These are phyloP conservation scores for Passer domesticus DNA, from an alignment of 2,113 vertebrate species.

Conservation along the genomic window DNA sequence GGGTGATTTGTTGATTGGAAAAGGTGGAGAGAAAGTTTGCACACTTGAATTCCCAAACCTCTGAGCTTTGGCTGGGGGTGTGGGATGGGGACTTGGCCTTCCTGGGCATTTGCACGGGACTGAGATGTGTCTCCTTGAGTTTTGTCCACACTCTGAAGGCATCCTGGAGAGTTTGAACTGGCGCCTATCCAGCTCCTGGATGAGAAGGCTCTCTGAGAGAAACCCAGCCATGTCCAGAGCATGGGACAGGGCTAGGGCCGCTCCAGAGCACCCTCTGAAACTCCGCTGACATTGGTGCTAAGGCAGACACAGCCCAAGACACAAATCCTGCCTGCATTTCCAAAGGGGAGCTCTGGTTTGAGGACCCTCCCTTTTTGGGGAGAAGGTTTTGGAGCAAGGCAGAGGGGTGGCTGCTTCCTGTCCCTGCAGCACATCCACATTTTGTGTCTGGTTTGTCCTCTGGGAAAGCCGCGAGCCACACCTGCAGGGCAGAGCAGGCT, in stretches of 20 bases:
- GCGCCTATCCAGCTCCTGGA: neutral
- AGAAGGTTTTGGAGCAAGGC: neutral
- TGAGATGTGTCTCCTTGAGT: neutral
- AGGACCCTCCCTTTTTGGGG: neutral
- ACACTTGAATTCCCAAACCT: neutral
- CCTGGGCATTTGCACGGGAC: neutral
- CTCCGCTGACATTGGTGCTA: neutral
- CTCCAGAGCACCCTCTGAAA: neutral
- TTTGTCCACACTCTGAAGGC: neutral
- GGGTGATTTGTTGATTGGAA: slow-evolving; percentile 24
- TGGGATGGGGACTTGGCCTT: neutral
- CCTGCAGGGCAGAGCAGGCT: neutral
- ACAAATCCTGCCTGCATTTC: neutral
- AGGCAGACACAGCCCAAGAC: neutral
- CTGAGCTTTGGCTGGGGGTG: neutral
- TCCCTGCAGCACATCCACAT: neutral
- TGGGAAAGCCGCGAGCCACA: neutral
- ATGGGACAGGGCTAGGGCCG: neutral
- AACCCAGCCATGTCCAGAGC: neutral
- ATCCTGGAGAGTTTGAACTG: neutral
- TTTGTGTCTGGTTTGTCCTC: fast-evolving
- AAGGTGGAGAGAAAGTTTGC: neutral
- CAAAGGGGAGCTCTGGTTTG: neutral
- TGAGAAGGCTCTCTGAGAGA: neutral
- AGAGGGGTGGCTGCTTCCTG: neutral